Percentiles rank a stretch among this genome's conserved stretches.
Evolutionary conservation across 2,113 vertebrate genomes (phyloP).

Genomic region (Trogon surrucura): DNA sequence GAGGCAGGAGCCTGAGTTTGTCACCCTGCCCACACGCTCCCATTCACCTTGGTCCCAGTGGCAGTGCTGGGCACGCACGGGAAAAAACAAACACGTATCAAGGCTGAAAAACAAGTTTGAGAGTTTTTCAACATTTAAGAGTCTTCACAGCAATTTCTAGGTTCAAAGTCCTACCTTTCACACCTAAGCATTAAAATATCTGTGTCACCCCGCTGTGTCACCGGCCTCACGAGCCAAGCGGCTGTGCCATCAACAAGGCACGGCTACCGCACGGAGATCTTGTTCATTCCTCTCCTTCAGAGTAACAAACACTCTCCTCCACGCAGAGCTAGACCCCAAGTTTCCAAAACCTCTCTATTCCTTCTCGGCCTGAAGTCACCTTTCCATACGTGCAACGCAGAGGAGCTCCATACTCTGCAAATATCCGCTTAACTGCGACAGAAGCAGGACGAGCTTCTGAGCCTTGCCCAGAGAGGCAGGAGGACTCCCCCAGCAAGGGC

Average conservation of each 20-base stretch:
- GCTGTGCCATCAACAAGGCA: fast-evolving
- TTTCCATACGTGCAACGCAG: fast-evolving
- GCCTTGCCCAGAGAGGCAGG: not conserved
- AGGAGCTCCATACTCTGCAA: not conserved
- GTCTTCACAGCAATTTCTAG: not conserved
- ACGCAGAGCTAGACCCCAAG: not conserved
- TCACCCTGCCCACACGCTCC: not conserved
- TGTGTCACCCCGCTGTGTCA: fast-evolving
- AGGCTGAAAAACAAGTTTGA: not conserved
- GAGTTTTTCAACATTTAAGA: not conserved
- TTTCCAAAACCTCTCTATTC: not conserved
- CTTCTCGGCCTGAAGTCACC: not conserved
- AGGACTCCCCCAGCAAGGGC: not conserved
- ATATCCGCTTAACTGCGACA: fast-evolving
- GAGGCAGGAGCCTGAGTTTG: not conserved
- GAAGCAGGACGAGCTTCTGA: fast-evolving
- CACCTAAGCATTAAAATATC: not conserved
- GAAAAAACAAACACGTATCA: not conserved
- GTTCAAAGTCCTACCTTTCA: not conserved
- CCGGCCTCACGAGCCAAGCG: not conserved
- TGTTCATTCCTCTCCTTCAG: not conserved
- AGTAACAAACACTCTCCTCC: not conserved
- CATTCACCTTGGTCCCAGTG: not conserved
- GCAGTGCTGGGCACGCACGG: fast-evolving
- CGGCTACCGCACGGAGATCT: fast-evolving